Evolutionary conservation across 2,113 vertebrate species (phyloP), one percentile per base, ranked within the genome.

Genomic region (Laterallus jamaicensis): DNA sequence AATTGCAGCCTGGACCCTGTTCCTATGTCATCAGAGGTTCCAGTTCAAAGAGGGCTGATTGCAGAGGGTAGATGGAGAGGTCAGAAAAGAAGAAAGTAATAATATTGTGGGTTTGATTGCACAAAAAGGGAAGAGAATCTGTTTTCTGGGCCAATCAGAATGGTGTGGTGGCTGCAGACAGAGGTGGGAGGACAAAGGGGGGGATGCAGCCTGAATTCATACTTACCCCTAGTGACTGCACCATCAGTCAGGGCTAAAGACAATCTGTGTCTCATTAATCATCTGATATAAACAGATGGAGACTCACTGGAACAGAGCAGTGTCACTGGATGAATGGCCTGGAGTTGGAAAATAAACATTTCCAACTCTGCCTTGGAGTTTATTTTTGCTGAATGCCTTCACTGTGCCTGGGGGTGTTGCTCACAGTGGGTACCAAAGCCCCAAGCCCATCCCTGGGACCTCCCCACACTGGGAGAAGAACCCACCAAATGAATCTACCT

Each of bases 321-420:
- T 95, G 95, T 95, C 83, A 35, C 86, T 92, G 90, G 90, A 92
- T 81, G 92, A 63, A 94, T 82, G 92, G 90, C 84, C 90, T 63
- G 49, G 8, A 70, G 54, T 76, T 74, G 73, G 91, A 97, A 97
- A 97, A 97, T 94, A 97, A 97, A 97, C 95, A 96, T 93, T 90
- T 96, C 93, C 55, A 64, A 14, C 79, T 60, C 74, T 83, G 82
- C 82, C 90, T 63, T 5, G 0, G 44, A 14, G 22, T 97, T 95
- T 96, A 86, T 97, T 97, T 97, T 95, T 82, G 88, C 87, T 75
- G 5, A 93, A 93, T 81, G 80, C 67, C 81, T 96, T 56, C 3
- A 11, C 60, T 11, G 60, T 3, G 31, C 55, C 39, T 6, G 55
- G 47, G 42, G 12, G 40, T 62, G 88, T 20, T 69, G 88, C 85